phyloP scores from a whole-genome alignment of 2,888 invertebrate species.

The Hetaerina titia region DNA sequence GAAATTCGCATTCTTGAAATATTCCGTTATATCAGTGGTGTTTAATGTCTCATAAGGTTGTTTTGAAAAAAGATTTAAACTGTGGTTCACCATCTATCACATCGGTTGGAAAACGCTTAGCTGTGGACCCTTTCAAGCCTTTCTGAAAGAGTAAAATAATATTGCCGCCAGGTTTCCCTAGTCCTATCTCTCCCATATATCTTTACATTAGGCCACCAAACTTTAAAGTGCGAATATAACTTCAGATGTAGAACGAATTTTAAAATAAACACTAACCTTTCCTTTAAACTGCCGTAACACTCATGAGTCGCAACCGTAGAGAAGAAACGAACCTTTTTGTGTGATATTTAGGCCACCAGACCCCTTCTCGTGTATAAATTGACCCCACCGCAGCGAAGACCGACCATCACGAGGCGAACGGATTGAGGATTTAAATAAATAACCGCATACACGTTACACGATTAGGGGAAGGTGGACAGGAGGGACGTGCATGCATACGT shows the following conservation, averaged over 20 bases:
- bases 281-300: neutral
- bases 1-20: no score
- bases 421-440: neutral
- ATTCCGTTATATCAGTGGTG: no score
- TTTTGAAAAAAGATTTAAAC: no score
- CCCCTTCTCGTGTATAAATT: neutral
- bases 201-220: no score
- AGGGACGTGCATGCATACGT: neutral
- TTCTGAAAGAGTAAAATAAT: no score
- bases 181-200: no score
- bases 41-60: no score
- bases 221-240: neutral
- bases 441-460: neutral
- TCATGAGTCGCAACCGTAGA: neutral
- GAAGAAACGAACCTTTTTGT: neutral
- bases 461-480: neutral
- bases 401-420: neutral
- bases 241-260: neutral
- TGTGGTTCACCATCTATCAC: no score
- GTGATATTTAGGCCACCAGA: slow-evolving; percentile 1
- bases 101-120: no score
- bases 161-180: no score
- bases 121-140: no score
- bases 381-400: neutral
- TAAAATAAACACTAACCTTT: neutral